Conservation (phyloP, 2,888 invertebrate species). For the Scaptomyza flava region DNA sequence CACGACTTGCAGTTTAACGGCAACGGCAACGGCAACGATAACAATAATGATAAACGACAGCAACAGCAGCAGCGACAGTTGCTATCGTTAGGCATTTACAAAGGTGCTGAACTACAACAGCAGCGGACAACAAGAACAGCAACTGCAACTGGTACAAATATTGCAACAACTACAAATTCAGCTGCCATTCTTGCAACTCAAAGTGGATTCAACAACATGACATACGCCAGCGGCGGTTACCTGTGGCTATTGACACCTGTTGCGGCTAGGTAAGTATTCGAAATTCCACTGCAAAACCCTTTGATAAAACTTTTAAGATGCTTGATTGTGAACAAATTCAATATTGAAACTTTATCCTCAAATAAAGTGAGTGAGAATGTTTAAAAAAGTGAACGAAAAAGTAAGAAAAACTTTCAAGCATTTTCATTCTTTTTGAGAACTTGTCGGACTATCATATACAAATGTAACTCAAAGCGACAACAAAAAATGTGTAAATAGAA, state of each 20-base stretch:
- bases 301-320: neutral
- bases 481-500: too few species aligned
- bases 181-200: neutral
- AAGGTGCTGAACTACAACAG: constrained; percentile 5
- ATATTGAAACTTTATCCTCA: neutral
- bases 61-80: constrained; percentile 27
- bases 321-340: neutral
- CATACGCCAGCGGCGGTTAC: constrained; percentile 69
- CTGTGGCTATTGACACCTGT: constrained; percentile 85
- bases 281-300: neutral
- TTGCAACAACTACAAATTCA: constrained; percentile 4
- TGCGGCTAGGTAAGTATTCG: constrained; percentile 83
- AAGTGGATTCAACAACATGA: constrained; percentile 18
- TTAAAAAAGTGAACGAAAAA: neutral
- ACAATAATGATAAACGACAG: constrained; percentile 14
- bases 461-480: too few species aligned
- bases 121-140: constrained; percentile 12
- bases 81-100: neutral
- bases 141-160: constrained; percentile 7
- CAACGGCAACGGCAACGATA: constrained; percentile 15
- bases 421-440: too few species aligned
- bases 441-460: too few species aligned
- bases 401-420: too few species aligned
- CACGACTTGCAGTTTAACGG: constrained; percentile 76
- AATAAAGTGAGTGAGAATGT: neutral